A percentile compares a stretch with the other conserved stretches of the same genome.
Conservation (phyloP, 1,140 invertebrate species). For the Gonioctena quinquepunctata region DNA sequence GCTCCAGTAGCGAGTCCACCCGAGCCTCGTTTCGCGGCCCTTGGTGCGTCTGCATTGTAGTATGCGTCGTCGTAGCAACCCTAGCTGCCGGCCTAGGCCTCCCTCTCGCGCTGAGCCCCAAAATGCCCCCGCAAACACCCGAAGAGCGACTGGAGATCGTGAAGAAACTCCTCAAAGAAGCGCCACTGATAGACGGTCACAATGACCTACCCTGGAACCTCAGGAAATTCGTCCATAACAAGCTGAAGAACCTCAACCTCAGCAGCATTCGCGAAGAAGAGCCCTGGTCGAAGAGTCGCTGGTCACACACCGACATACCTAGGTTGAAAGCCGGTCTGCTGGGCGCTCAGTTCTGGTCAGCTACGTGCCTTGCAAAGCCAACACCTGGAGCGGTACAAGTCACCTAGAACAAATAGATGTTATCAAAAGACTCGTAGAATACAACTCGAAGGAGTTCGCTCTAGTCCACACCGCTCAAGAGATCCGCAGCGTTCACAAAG, state of each 20-base stretch:
- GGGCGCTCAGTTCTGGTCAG: slow-evolving; percentile 83
- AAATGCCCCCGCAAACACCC: slow-evolving; percentile 32
- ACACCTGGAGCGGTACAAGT: slow-evolving; percentile 83
- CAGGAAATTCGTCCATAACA: slow-evolving; percentile 79
- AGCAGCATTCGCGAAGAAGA: slow-evolving; percentile 72
- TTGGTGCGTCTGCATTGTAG: slow-evolving; percentile 50
- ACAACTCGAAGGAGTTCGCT: slow-evolving; percentile 71
- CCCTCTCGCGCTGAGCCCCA: slow-evolving; percentile 43
- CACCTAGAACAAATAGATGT: slow-evolving; percentile 88
- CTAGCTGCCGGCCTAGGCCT: slow-evolving; percentile 47
- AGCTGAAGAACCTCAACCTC: slow-evolving; percentile 78
- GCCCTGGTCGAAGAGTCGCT: slow-evolving; percentile 78
- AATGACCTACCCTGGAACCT: slow-evolving; percentile 89
- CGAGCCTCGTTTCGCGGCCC: slow-evolving; percentile 39
- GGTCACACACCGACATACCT: slow-evolving; percentile 89
- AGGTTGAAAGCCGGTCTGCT: slow-evolving; percentile 78
- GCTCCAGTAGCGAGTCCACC: slow-evolving; percentile 37
- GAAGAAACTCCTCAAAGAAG: slow-evolving; percentile 61
- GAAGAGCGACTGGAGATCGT: slow-evolving; percentile 42
- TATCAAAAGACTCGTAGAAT: slow-evolving; percentile 81
- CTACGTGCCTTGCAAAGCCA: slow-evolving; percentile 83
- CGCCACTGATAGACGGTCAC: slow-evolving; percentile 73
- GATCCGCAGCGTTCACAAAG: slow-evolving; percentile 74
- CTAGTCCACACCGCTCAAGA: slow-evolving; percentile 74
- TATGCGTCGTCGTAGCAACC: slow-evolving; percentile 48